Percentiles rank a stretch among this genome's conserved stretches.
These are phyloP conservation scores for Coracias cyanogaster DNA, from an alignment of 2,797 vertebrate genomes.

Conservation along the genomic window DNA sequence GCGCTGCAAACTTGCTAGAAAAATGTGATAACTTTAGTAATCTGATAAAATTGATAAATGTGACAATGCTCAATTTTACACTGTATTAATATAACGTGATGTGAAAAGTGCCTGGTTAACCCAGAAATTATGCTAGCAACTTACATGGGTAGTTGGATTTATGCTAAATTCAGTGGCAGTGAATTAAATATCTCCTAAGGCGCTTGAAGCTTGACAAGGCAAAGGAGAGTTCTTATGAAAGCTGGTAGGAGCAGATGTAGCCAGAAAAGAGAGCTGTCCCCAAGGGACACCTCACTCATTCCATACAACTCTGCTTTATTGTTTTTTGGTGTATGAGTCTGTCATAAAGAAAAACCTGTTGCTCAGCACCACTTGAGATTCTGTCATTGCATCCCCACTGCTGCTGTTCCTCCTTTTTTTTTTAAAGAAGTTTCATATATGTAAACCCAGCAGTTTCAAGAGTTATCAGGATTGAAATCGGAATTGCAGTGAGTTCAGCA, in stretches of 20 bases:
- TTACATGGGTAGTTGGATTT: neutral
- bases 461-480: neutral
- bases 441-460: neutral
- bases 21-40: neutral
- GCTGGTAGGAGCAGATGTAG: slow-evolving; percentile 46
- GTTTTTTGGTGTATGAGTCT: neutral
- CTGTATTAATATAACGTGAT: neutral
- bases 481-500: neutral
- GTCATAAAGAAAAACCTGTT: neutral
- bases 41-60: slow-evolving; percentile 24
- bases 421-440: neutral
- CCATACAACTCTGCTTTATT: neutral
- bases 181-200: slow-evolving; percentile 54
- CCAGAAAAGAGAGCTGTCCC: slow-evolving; percentile 6
- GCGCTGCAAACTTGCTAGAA: neutral
- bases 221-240: slow-evolving; percentile 57
- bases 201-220: slow-evolving; percentile 49
- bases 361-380: neutral
- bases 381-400: neutral
- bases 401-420: neutral
- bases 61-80: neutral
- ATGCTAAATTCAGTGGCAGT: slow-evolving; percentile 34
- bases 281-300: slow-evolving; percentile 8
- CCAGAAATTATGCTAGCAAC: slow-evolving; percentile 28
- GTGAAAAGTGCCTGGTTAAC: slow-evolving; percentile 9